Base-by-base conservation (phyloP, 53 echinoderm and acorn worm species). In the Pentamera pediparva region DNA sequence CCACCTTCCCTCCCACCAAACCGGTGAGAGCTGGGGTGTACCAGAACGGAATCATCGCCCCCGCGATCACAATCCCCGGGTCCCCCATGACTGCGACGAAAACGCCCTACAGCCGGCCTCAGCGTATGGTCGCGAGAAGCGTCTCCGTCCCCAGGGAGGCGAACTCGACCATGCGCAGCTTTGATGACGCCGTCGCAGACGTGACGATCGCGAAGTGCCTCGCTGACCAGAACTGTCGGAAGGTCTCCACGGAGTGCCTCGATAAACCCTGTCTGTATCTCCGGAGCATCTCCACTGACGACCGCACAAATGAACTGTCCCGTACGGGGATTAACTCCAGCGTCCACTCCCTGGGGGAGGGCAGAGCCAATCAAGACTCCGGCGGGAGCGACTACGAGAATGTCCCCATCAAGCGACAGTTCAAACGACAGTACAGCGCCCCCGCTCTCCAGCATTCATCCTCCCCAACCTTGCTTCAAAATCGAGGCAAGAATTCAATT, bases 201-300 rank as follows among this genome's bases (percentile, higher is more conserved):
- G 73, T 35, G 12, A 72, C 73, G 0, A 72, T 52, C 32, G 73
- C 53, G 15, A 72, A 54, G 55, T 72, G 73, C 26, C 35, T 72
- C 25, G 73, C 51, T 8, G 73, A 72, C 8, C 73, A 72, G 54
- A 72, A 51, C 52, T 25, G 73, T 7, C 21, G 73, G 32, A 48
- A 72, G 28, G 52, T 72, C 35, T 72, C 73, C 9, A 31, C 53
- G 7, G 38, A 67, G 45, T 67, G 67, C 45, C 67, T 67, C 25
- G 17, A 67, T 45, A 67, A 39, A 37, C 67, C 67, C 27, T 15
- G 67, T n/a, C 41, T 41, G 17, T 67, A 38, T 15, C 26, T 67
- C 17, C 67, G 67, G 4, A 67, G 67, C 41, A 40, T 67, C 15
- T 67, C 67, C 29, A 45, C 40, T 18, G 67, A 41, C 12, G 12